These are phyloP conservation scores for Lysandra bellargus DNA, from an alignment of 2,888 invertebrate genomes.

Conservation along the genomic window DNA sequence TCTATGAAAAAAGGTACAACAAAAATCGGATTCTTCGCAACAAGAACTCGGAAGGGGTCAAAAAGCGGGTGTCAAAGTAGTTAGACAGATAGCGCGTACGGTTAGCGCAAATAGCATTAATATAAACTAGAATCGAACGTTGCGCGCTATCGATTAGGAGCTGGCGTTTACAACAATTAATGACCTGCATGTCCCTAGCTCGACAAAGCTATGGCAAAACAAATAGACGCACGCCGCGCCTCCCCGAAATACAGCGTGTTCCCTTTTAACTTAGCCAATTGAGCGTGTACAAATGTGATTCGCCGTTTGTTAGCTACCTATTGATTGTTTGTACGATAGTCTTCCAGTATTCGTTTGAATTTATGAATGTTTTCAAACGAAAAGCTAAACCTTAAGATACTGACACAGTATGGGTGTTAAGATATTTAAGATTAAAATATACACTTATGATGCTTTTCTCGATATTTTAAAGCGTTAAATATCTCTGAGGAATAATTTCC, in stretches of 20 bases:
- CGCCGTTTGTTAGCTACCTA: slow-evolving; percentile 31
- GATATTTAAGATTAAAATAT: no score
- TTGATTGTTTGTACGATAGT: slow-evolving; percentile 22
- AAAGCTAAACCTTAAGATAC: no score
- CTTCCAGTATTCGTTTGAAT: neutral
- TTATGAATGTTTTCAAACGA: neutral
- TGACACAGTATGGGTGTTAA: no score
- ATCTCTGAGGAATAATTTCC: neutral
- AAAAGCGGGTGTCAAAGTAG: slow-evolving; percentile 44
- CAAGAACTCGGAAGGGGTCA: slow-evolving; percentile 32
- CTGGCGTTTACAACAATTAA: slow-evolving; percentile 79
- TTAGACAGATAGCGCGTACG: slow-evolving; percentile 47
- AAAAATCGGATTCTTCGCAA: slow-evolving; percentile 10
- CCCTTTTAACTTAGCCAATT: slow-evolving; percentile 41
- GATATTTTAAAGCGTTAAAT: neutral
- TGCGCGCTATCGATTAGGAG: slow-evolving; percentile 78
- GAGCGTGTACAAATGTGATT: slow-evolving; percentile 33
- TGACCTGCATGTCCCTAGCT: slow-evolving; percentile 79
- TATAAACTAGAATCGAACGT: slow-evolving; percentile 80
- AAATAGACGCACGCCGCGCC: slow-evolving; percentile 75
- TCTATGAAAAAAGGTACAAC: no score
- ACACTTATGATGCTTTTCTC: no score
- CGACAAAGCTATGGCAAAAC: slow-evolving; percentile 80
- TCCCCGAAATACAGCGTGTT: slow-evolving; percentile 65
- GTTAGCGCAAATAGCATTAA: slow-evolving; percentile 78